Evolutionary conservation across 2,797 vertebrate species (phyloP).

Genomic region (Anabacerthia variegaticeps): DNA sequence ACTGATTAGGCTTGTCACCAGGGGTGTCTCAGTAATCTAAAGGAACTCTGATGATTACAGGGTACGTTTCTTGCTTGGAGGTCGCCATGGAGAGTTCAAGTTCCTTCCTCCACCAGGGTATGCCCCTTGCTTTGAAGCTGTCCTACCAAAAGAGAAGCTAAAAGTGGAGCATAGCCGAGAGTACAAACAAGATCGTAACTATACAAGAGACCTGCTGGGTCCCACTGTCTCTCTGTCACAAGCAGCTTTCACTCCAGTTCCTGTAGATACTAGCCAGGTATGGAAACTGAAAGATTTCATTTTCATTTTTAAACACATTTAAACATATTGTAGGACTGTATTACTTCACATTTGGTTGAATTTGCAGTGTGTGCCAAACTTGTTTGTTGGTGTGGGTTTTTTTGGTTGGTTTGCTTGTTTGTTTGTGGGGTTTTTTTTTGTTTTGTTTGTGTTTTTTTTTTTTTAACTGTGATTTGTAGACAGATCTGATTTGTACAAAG

Average conservation of each 20-base stretch:
- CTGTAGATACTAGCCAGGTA: slow-evolving; percentile 96
- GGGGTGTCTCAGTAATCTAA: neutral
- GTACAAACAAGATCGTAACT: slow-evolving; percentile 85
- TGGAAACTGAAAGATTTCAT: neutral
- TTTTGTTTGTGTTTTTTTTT: no score
- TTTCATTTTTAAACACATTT: neutral
- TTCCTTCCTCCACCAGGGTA: slow-evolving; percentile 95
- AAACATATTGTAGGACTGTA: accelerated
- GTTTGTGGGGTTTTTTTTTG: no score
- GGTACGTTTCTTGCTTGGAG: slow-evolving; percentile 91
- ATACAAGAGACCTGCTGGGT: slow-evolving; percentile 85
- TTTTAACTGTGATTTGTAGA: neutral
- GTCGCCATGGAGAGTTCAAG: slow-evolving; percentile 95
- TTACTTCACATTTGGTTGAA: neutral
- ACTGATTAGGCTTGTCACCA: neutral
- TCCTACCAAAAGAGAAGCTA: slow-evolving; percentile 91
- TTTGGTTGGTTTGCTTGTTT: no score
- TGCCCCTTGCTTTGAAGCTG: slow-evolving; percentile 92
- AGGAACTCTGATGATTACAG: slow-evolving; percentile 68
- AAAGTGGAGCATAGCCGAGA: slow-evolving; percentile 90
- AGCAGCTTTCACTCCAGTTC: slow-evolving; percentile 91
- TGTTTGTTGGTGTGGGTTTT: neutral
- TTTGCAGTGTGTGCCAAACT: neutral
- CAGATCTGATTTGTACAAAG: neutral
- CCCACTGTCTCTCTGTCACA: slow-evolving; percentile 89